Evolutionary conservation across 2,888 invertebrate species (phyloP).

Genomic region (Leptinotarsa haldemani): DNA sequence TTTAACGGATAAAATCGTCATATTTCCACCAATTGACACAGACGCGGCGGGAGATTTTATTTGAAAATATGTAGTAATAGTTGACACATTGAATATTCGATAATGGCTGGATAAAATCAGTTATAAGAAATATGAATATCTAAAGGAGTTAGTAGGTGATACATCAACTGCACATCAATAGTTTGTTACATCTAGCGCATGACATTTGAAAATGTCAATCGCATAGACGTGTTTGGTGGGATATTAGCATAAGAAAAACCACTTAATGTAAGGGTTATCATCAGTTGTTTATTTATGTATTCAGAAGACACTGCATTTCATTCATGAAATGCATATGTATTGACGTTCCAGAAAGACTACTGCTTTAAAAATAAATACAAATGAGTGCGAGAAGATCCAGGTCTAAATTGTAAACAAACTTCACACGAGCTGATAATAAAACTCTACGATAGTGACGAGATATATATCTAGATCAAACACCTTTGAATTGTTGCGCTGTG

Average conservation of each 20-base stretch:
- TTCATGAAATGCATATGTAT: slow-evolving; percentile 14
- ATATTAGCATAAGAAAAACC: slow-evolving; percentile 3
- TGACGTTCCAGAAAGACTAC: neutral
- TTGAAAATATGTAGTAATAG: too few relatives aligned
- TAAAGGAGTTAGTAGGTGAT: too few relatives aligned
- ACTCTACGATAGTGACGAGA: slow-evolving; percentile 15
- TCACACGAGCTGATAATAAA: slow-evolving; percentile 6
- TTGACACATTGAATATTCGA: too few relatives aligned
- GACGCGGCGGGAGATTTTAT: too few relatives aligned
- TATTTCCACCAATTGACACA: too few relatives aligned
- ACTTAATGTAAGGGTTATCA: slow-evolving; percentile 13
- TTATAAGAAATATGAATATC: too few relatives aligned
- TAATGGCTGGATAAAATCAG: too few relatives aligned
- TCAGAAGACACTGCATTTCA: slow-evolving; percentile 18
- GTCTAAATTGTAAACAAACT: slow-evolving; percentile 9
- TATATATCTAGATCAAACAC: slow-evolving; percentile 37
- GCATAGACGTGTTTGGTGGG: too few relatives aligned
- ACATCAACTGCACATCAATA: too few relatives aligned
- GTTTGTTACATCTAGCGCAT: too few relatives aligned
- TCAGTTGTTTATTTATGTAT: slow-evolving; percentile 5
- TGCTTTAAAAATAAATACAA: slow-evolving; percentile 11
- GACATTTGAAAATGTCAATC: too few relatives aligned
- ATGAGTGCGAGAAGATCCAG: slow-evolving; percentile 3
- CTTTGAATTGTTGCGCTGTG: slow-evolving; percentile 51
- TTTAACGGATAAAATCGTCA: too few relatives aligned